A percentile compares a stretch with the other conserved stretches of the same genome.
phyloP scores from a whole-genome alignment of 2,888 invertebrate species.

The Ectemnius lituratus region DNA sequence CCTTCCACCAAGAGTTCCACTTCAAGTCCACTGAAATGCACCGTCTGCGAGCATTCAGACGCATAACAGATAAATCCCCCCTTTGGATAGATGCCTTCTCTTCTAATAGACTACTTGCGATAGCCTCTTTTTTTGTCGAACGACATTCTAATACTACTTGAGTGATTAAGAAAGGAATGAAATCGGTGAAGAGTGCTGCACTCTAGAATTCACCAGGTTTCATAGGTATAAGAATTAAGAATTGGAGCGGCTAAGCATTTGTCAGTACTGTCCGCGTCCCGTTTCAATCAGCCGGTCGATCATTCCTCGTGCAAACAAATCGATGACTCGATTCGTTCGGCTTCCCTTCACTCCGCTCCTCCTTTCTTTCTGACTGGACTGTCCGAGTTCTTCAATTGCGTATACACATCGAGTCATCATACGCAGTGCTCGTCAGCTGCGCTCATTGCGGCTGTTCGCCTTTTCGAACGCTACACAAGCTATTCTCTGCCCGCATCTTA shows the following conservation, averaged over 20 bases:
- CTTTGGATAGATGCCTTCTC: slow-evolving; percentile 27
- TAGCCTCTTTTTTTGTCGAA: background rate
- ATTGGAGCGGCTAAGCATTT: background rate
- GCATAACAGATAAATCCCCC: slow-evolving; percentile 26
- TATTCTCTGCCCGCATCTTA: too few species aligned
- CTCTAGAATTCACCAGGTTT: background rate
- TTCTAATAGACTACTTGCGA: slow-evolving; percentile 31
- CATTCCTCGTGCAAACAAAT: slow-evolving; percentile 20
- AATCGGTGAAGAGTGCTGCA: too few species aligned
- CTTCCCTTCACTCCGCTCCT: too few species aligned
- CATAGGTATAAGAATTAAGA: background rate
- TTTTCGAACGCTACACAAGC: too few species aligned
- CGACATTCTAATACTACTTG: too few species aligned
- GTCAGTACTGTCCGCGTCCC: slow-evolving; percentile 1
- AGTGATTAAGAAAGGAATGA: too few species aligned
- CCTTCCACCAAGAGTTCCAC: too few species aligned
- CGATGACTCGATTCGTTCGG: background rate
- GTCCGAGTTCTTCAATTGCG: too few species aligned
- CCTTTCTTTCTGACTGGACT: too few species aligned
- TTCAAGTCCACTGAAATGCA: slow-evolving; percentile 36
- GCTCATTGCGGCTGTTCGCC: too few species aligned
- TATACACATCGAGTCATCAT: too few species aligned
- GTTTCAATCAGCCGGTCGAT: slow-evolving; percentile 18
- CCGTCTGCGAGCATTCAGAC: slow-evolving; percentile 29
- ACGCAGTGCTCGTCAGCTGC: too few species aligned